Base-by-base conservation (phyloP, 2,797 vertebrate genomes). In the Salmo trutta region DNA sequence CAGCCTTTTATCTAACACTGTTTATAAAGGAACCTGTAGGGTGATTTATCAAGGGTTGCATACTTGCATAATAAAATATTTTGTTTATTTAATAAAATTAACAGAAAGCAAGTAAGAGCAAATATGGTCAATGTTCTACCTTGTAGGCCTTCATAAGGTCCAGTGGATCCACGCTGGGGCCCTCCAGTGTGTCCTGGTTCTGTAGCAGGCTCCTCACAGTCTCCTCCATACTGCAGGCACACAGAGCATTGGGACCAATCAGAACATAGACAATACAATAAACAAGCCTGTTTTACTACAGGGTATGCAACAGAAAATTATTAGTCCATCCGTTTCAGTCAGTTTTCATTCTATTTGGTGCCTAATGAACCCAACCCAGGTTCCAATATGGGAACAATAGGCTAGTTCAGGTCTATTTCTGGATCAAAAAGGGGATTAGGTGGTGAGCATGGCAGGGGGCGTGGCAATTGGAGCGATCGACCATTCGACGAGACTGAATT, bases 221-320 rank as follows among this genome's bases (percentile, higher is more conserved):
- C 93, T 97, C 96, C 93, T 98, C 96, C 96, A 97, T 97, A 91
- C 96, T 98, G 89, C 41, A 69, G 75, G 89, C 79, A 81, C 54
- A 82, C 15, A 83, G 29, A 77, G 71, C 17, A 79, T 0, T 7
- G 33, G 41, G 8, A 16, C 21, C 56, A 62, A 7, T 54, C 27
- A 75, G 24, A 36, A 79, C 56, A 64, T 56, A 56, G 19, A 19
- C 15, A 4, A 19, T 16, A 17, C 16, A 19, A 47, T 47, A 47
- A 47, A 47, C 41, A 47, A 47, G 10, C 10, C 41, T 14, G 41
- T 12, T 41, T 41, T 41, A 41, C 6, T 2, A 41, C 36, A 47
- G 10, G 41, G 10, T 10, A 47, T 47, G 41, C 56, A 59, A 59
- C n/a, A 59, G 56, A n/a, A 59, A 59, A 59, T n/a, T 10, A 3